Evolutionary conservation across 2,888 invertebrate genomes (phyloP).

Genomic region (Ectemnius continuus): DNA sequence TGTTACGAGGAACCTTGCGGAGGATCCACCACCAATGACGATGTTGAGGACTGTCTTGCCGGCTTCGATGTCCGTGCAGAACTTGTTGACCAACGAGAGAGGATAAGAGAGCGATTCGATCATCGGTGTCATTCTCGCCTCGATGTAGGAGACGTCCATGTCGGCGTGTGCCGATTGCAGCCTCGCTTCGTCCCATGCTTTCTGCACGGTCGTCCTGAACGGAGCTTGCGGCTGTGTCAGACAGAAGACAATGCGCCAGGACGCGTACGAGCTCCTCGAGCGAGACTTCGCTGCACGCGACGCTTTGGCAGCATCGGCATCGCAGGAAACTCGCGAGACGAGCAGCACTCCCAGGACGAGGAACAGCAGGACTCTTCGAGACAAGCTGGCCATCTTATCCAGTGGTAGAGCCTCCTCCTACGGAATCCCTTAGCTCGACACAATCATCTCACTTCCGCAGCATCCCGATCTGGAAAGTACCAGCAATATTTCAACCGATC

Average conservation of each 20-base stretch:
- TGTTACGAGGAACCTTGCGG: conserved; percentile 74
- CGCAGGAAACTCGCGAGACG: conserved; percentile 55
- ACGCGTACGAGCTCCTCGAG: conserved; percentile 34
- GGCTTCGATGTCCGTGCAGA: conserved; percentile 71
- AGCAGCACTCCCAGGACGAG: conserved; percentile 63
- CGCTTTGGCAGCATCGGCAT: conserved; percentile 61
- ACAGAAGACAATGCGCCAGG: conserved; percentile 74
- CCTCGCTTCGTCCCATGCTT: conserved; percentile 74
- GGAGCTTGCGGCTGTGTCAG: conserved; percentile 71
- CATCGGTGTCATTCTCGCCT: conserved; percentile 65
- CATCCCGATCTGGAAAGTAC: conserved; percentile 47
- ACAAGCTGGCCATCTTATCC: conserved; percentile 68
- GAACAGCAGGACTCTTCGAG: conserved; percentile 61
- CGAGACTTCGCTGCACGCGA: neutral
- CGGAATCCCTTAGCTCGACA: conserved; percentile 38
- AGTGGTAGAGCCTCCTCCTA: neutral
- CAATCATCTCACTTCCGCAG: conserved; percentile 51
- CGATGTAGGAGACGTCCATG: conserved; percentile 73
- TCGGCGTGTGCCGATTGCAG: conserved; percentile 71
- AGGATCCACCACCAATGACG: conserved; percentile 74
- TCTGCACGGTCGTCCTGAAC: conserved; percentile 70
- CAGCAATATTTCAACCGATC: neutral
- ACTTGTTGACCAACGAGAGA: conserved; percentile 70
- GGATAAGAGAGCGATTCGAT: conserved; percentile 70
- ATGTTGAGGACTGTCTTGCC: conserved; percentile 72